Evolutionary conservation across 2,888 invertebrate genomes (phyloP).

Genomic region (Drosophila koepferae): DNA sequence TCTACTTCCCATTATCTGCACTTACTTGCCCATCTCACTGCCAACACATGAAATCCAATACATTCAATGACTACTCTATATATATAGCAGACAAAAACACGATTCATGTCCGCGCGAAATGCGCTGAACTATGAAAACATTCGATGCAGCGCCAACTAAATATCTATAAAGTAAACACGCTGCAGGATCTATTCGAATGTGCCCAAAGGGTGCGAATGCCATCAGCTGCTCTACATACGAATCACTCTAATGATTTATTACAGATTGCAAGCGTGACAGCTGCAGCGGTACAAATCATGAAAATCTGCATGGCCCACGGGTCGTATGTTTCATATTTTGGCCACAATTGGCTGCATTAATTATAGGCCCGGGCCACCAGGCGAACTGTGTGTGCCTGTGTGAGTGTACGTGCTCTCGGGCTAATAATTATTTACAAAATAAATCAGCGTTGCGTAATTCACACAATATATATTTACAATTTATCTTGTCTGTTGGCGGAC

Average conservation of each 20-base stretch:
- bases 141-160: conserved; percentile 20
- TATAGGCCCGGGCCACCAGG: conserved; percentile 2
- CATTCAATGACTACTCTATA: conserved; percentile 4
- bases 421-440: background rate
- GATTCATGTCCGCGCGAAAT: conserved; percentile 3
- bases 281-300: background rate
- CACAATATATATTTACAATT: background rate
- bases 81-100: conserved; percentile 11
- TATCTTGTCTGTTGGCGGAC: background rate
- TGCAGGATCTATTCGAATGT: conserved; percentile 2
- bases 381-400: background rate
- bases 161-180: conserved; percentile 37
- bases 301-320: conserved; percentile 22
- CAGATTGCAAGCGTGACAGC: conserved; percentile 3
- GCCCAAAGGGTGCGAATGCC: conserved; percentile 1
- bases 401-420: background rate
- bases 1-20: conserved; percentile 1
- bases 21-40: conserved; percentile 21
- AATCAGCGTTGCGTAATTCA: background rate
- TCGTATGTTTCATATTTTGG: conserved; percentile 39
- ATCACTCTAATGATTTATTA: conserved; percentile 10
- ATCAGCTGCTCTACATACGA: background rate
- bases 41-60: conserved; percentile 14
- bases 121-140: conserved; percentile 22
- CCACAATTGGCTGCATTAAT: conserved; percentile 30